Evolutionary conservation across 2,113 vertebrate species (phyloP).

Genomic region (Chascanopsetta lugubris): DNA sequence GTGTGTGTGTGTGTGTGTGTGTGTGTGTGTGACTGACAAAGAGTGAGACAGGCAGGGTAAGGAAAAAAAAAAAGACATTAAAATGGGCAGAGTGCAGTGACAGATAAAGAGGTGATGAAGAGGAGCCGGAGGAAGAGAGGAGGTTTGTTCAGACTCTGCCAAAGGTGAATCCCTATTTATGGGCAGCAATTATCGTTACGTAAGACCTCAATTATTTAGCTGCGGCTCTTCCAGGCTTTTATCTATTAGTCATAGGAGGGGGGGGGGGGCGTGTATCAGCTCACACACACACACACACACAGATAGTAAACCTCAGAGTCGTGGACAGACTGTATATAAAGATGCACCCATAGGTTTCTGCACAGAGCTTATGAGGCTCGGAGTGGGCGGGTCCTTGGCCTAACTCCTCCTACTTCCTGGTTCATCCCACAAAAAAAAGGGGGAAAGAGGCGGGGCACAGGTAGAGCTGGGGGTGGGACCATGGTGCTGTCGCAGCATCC

Average conservation of each 20-base stretch:
- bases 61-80: slow-evolving; percentile 20
- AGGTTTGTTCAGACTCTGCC: slow-evolving; percentile 19
- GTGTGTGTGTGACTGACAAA: slow-evolving; percentile 29
- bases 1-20: slow-evolving; percentile 25
- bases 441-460: too few relatives aligned
- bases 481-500: too few relatives aligned
- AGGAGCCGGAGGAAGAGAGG: slow-evolving; percentile 16
- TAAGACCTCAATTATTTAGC: slow-evolving; percentile 66
- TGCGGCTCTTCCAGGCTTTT: slow-evolving; percentile 53
- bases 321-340: too few relatives aligned
- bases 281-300: slow-evolving; percentile 13
- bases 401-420: too few relatives aligned
- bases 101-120: slow-evolving; percentile 40
- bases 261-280: slow-evolving; percentile 27
- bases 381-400: too few relatives aligned
- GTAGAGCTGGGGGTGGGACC: too few relatives aligned
- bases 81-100: slow-evolving; percentile 11
- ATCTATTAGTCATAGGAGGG: slow-evolving; percentile 52
- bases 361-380: too few relatives aligned
- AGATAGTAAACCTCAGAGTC: neutral
- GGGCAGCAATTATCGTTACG: slow-evolving; percentile 58
- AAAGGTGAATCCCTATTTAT: slow-evolving; percentile 66
- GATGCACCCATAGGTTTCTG: too few relatives aligned
- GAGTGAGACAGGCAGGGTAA: slow-evolving; percentile 22
- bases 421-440: too few relatives aligned